phyloP scores from a whole-genome alignment of 1,140 invertebrate genomes.

The Mizuhopecten yessoensis region DNA sequence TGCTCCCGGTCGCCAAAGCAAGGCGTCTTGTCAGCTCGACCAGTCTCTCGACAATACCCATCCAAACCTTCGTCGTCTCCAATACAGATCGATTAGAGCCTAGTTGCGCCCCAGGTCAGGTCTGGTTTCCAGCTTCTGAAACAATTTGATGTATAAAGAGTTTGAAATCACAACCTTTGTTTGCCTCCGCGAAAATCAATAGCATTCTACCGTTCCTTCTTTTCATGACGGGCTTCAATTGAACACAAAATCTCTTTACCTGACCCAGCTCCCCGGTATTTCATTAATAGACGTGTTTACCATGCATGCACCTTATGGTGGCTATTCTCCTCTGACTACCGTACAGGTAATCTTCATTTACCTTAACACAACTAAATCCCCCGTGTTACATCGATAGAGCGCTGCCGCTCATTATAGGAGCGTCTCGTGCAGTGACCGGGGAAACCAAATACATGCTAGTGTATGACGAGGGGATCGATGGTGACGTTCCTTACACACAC shows the following conservation, averaged over 20 bases:
- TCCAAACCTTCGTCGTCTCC: background rate
- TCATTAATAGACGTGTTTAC: conserved; percentile 35
- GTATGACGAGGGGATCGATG: background rate
- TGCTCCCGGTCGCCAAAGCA: background rate
- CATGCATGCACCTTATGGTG: background rate
- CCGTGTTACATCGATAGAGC: background rate
- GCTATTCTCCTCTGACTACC: background rate
- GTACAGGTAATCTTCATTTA: conserved; percentile 20
- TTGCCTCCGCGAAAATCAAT: conserved; percentile 6
- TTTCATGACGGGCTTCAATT: conserved; percentile 38
- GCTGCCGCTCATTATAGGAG: background rate
- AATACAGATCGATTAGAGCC: background rate
- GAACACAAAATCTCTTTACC: conserved; percentile 34
- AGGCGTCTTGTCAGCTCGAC: conserved; percentile 28
- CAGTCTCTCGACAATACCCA: conserved; percentile 31
- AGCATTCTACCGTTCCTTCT: conserved; percentile 23
- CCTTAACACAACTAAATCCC: background rate
- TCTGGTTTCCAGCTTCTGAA: conserved; percentile 27
- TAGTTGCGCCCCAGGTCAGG: conserved; percentile 28
- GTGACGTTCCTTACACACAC: background rate
- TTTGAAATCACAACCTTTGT: conserved; percentile 39
- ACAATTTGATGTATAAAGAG: conserved; percentile 35
- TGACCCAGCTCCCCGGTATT: conserved; percentile 21
- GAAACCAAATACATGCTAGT: background rate
- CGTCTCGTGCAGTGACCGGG: conserved; percentile 27